Base-by-base conservation (phyloP, 2,113 vertebrate species). In the Canis aureus region DNA sequence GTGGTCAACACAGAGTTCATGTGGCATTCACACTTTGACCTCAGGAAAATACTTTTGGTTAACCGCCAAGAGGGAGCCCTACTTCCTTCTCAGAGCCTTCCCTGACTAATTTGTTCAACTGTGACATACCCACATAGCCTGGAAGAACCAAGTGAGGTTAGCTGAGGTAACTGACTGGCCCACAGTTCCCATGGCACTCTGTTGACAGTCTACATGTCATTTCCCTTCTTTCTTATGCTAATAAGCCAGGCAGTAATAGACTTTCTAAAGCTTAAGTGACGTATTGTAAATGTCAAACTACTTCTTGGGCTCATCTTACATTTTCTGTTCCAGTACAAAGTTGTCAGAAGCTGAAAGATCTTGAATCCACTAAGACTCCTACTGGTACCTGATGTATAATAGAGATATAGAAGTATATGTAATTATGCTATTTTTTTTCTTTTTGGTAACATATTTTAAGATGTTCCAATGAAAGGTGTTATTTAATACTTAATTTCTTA, bases 141-240 rank as follows among this genome's bases (percentile, higher is more conserved):
- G 89, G 35, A 95, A 94, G 76, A 83, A 38, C 22, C 32, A 59
- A 32, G 23, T 9, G 16, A 91, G 87, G 78, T 64, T 32, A 95
- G 23, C 62, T 19, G 83, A 97, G 91, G 76, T 89, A 23, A 86
- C 51, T 57, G 69, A 55, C 84, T 85, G n/a, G 43, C 43, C 51
- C 73, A 7, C 59, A 20, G 78, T 66, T 53, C 76, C 64, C 79
- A n/a, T 1, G n/a, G 32, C 27, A 51, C 38, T 83, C 66, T 53
- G 62, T 49, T 78, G 78, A 95, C 53, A 88, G 79, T 92, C 89
- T 87, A 11, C 16, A 11, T 35, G 29, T 90, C 87, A 94, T 73
- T 89, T 93, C 35, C 49, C n/a, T 81, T 96, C 97, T 89, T 94
- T 97, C 94, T 94, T 97, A 96, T 95, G 96, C 79, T 94, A 97